Percentiles rank a stretch among this genome's conserved stretches.
Conservation (phyloP, 2,888 invertebrate species). For the Anoplius nigerrimus region DNA sequence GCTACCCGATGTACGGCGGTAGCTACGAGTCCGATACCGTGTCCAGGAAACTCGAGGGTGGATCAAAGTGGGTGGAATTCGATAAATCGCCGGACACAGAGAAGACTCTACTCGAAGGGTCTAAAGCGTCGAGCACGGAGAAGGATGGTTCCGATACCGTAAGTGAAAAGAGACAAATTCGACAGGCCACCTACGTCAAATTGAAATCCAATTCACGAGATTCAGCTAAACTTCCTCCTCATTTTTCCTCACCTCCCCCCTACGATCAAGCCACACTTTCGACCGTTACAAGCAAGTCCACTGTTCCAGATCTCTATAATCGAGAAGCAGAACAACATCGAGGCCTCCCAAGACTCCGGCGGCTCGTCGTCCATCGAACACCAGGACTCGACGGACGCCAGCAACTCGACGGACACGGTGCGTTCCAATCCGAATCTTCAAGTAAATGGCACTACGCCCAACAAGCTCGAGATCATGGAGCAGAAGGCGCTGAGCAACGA, state of each 20-base stretch:
- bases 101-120: slow-evolving; percentile 65
- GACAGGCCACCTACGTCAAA: no score
- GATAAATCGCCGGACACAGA: slow-evolving; percentile 72
- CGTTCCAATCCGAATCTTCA: slow-evolving; percentile 67
- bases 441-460: slow-evolving; percentile 64
- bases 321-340: slow-evolving; percentile 57
- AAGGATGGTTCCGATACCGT: slow-evolving; percentile 55
- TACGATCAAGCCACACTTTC: no score
- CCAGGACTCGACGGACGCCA: slow-evolving; percentile 67
- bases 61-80: slow-evolving; percentile 72
- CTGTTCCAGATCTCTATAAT: slow-evolving; percentile 51
- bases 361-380: slow-evolving; percentile 59
- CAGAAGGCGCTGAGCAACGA: slow-evolving; percentile 73
- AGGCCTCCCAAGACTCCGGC: slow-evolving; percentile 42
- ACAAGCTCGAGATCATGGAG: slow-evolving; percentile 59
- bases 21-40: slow-evolving; percentile 77
- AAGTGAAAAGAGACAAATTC: slow-evolving; percentile 24
- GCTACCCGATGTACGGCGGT: slow-evolving; percentile 80
- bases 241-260: no score
- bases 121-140: slow-evolving; percentile 60
- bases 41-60: slow-evolving; percentile 64
- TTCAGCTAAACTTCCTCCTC: no score
- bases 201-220: no score
- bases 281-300: no score
- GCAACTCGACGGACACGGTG: slow-evolving; percentile 65